Percentiles rank a stretch among this genome's conserved stretches.
Evolutionary conservation across 2,113 vertebrate species (phyloP).

Genomic region (Labeo catla): DNA sequence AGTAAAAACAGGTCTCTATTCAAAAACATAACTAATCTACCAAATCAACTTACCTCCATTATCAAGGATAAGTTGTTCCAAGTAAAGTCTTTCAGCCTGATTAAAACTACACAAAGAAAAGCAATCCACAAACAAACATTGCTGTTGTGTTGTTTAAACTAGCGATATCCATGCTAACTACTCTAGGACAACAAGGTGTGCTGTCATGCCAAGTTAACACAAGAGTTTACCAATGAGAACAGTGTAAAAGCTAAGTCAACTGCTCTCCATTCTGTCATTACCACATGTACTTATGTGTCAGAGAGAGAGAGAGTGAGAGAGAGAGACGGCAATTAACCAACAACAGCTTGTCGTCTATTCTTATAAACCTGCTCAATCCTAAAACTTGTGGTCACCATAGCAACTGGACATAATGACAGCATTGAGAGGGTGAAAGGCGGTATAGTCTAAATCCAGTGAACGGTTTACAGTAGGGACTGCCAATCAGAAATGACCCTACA

Average conservation of each 20-base stretch:
- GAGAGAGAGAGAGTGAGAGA: not conserved
- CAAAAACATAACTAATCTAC: not conserved
- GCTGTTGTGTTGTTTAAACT: not conserved
- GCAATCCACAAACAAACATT: slow-evolving; percentile 55
- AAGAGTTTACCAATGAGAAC: slow-evolving; percentile 35
- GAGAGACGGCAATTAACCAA: slow-evolving; percentile 58
- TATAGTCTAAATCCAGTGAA: slow-evolving; percentile 54
- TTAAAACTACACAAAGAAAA: slow-evolving; percentile 58
- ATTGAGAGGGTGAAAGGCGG: slow-evolving; percentile 60
- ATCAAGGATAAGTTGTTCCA: slow-evolving; percentile 36
- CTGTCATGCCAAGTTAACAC: slow-evolving; percentile 2
- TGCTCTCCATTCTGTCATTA: slow-evolving; percentile 59
- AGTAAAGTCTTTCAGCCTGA: slow-evolving; percentile 50
- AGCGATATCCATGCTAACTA: not conserved
- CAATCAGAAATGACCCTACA: slow-evolving; percentile 59
- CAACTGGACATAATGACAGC: slow-evolving; percentile 61
- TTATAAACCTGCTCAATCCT: slow-evolving; percentile 69
- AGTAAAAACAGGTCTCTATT: not conserved
- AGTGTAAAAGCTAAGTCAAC: slow-evolving; percentile 40
- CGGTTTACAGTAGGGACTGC: slow-evolving; percentile 30
- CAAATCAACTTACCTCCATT: slow-evolving; percentile 73
- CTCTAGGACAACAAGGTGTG: not conserved
- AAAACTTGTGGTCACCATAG: slow-evolving; percentile 60
- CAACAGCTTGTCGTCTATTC: slow-evolving; percentile 62
- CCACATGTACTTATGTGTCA: slow-evolving; percentile 53